Evolutionary conservation across 2,888 invertebrate genomes (phyloP).

Genomic region (Matsumyia berberina): DNA sequence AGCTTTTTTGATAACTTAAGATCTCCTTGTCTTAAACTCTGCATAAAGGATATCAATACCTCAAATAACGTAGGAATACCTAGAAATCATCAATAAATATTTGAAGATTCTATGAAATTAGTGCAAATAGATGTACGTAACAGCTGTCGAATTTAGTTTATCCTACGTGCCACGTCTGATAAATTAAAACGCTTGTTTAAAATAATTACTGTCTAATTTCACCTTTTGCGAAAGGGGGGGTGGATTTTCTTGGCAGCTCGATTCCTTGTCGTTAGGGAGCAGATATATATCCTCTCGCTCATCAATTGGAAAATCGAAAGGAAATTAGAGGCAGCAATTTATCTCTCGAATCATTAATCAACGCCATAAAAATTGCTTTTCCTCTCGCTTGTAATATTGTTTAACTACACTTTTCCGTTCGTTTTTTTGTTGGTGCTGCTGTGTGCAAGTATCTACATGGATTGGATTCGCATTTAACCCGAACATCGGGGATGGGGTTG

Average conservation of each 20-base stretch:
- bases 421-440: constrained; percentile 44
- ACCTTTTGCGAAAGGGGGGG: constrained; percentile 28
- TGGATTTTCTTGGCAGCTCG: constrained; percentile 25
- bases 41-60: no score
- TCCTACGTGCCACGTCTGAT: constrained; percentile 14
- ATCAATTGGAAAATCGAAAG: constrained; percentile 76
- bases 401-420: constrained; percentile 47
- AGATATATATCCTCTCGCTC: constrained; percentile 50
- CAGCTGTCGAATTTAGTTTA: constrained; percentile 21
- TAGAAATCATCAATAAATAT: no score
- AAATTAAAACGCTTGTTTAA: constrained; percentile 56
- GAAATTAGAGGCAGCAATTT: constrained; percentile 75
- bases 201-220: constrained; percentile 60
- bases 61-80: no score
- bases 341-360: constrained; percentile 76
- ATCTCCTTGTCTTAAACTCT: no score
- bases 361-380: constrained; percentile 76
- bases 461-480: constrained; percentile 71
- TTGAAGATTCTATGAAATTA: not conserved
- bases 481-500: constrained; percentile 41
- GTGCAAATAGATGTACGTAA: not conserved
- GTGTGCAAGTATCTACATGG: constrained; percentile 23
- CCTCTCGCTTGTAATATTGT: constrained; percentile 52
- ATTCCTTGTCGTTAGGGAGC: constrained; percentile 22
- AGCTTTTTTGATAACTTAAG: no score